Evolutionary conservation across 2,888 invertebrate genomes (phyloP), one percentile per base, ranked within the genome.

Genomic region (Podotricha telesiphe): DNA sequence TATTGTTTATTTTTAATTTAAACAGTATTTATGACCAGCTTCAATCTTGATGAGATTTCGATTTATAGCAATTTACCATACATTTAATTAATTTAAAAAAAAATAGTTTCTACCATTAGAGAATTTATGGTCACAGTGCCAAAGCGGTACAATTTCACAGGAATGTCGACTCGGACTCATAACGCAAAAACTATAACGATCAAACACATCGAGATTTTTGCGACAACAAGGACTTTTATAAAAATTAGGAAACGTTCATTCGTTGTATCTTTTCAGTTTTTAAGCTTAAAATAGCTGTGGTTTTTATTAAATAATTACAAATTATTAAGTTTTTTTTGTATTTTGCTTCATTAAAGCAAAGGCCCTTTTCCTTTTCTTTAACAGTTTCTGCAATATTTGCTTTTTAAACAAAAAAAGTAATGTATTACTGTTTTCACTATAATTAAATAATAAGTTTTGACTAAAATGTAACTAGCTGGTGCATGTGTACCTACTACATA

Each of bases 171-270:
- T 71, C 70, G 75, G 59, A 81, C 80, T 78, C 78, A 77, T 76
- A 72, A 75, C 74, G 82, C 81, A 91, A 91, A 91, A 91, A 91
- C 89, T 87, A 85, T 86, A 86, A 86, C 85, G 81, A 77, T 78
- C 65, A 37, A 51, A 13, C 45, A 28, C 62, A 72, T 37, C 61
- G 65, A 66, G 64, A 70, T 71, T 74, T 71, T 71, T 73, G 73
- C 68, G 55, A 47, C 64, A 51, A 45, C 50, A 53, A 61, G 19
- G 68, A 63, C 55, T 68, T 63, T 56, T 56, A 48, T 58, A 68
- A 63, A 68, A 55, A 64, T 47, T 55, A 17, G 47, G 56, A 64
- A 48, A 58, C 56, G 20, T 48, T 68, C n/a, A 28, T 50, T 50
- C 42, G 17, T 1, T 22, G n/a, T 22, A 22, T 42, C 22, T 19